phyloP scores from a whole-genome alignment of 2,888 invertebrate genomes.

The Hesperia comma region DNA sequence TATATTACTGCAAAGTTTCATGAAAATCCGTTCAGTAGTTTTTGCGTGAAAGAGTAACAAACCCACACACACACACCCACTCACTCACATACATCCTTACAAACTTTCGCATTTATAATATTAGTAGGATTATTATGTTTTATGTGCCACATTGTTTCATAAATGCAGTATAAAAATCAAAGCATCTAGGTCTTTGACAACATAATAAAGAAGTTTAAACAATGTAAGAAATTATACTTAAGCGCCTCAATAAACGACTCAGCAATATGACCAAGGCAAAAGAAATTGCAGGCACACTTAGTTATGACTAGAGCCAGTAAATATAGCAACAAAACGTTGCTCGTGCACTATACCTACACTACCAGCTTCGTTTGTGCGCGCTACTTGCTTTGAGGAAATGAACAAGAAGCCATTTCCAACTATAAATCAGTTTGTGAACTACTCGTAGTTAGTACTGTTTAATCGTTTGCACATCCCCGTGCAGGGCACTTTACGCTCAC shows the following conservation, averaged over 20 bases:
- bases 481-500: constrained; percentile 8
- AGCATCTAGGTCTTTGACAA: no score
- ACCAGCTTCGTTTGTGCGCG: not conserved
- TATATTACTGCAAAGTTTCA: no score
- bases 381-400: constrained; percentile 27
- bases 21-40: no score
- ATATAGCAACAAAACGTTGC: not conserved
- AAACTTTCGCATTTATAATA: no score
- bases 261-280: not conserved
- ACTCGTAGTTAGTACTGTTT: constrained; percentile 23
- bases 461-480: constrained; percentile 12
- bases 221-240: no score
- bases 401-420: constrained; percentile 23
- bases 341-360: not conserved
- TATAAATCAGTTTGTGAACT: constrained; percentile 33
- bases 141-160: no score
- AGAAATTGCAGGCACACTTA: not conserved
- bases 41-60: no score
- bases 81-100: no score
- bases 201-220: no score
- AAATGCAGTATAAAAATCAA: no score
- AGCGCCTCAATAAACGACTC: not conserved
- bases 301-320: not conserved
- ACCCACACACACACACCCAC: no score
- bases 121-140: no score